Percentiles rank a stretch among this genome's conserved stretches.
Evolutionary conservation across 2,113 vertebrate genomes (phyloP).

Genomic region (Siniperca chuatsi): DNA sequence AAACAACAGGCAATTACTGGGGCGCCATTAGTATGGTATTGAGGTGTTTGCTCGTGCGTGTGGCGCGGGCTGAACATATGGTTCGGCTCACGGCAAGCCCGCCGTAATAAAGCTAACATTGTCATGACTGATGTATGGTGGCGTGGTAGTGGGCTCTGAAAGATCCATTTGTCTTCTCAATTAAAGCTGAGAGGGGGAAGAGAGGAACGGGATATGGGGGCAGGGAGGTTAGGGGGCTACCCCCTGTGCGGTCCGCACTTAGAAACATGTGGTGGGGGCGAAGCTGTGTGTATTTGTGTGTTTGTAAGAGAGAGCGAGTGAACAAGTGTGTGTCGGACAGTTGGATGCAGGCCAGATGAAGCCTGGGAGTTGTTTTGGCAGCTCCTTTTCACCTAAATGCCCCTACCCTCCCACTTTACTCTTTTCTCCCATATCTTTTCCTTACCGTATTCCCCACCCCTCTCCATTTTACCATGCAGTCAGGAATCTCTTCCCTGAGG

Average conservation of each 20-base stretch:
- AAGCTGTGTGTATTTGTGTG: slow-evolving; percentile 68
- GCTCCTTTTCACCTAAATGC: slow-evolving; percentile 79
- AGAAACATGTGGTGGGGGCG: slow-evolving; percentile 71
- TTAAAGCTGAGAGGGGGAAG: slow-evolving; percentile 82
- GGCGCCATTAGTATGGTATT: slow-evolving; percentile 77
- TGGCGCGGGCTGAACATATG: slow-evolving; percentile 83
- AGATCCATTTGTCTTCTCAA: slow-evolving; percentile 88
- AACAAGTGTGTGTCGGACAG: slow-evolving; percentile 78
- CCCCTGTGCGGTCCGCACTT: slow-evolving; percentile 80
- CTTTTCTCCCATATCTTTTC: slow-evolving; percentile 73
- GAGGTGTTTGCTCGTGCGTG: slow-evolving; percentile 82
- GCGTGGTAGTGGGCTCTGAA: slow-evolving; percentile 80
- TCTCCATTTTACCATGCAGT: slow-evolving; percentile 80
- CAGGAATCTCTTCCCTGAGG: slow-evolving; percentile 82
- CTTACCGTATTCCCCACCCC: slow-evolving; percentile 68
- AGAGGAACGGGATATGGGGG: slow-evolving; percentile 81
- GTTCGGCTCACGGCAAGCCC: slow-evolving; percentile 83
- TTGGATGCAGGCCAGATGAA: slow-evolving; percentile 83
- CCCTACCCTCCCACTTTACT: slow-evolving; percentile 64
- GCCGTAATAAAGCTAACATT: slow-evolving; percentile 84
- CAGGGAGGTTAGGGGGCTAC: slow-evolving; percentile 80
- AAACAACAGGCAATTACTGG: slow-evolving; percentile 85
- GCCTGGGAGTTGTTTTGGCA: slow-evolving; percentile 83
- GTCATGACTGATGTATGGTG: slow-evolving; percentile 87
- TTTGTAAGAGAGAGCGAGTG: slow-evolving; percentile 60